phyloP scores from a whole-genome alignment of 2,797 vertebrate genomes.

The Australoheros facetus region DNA sequence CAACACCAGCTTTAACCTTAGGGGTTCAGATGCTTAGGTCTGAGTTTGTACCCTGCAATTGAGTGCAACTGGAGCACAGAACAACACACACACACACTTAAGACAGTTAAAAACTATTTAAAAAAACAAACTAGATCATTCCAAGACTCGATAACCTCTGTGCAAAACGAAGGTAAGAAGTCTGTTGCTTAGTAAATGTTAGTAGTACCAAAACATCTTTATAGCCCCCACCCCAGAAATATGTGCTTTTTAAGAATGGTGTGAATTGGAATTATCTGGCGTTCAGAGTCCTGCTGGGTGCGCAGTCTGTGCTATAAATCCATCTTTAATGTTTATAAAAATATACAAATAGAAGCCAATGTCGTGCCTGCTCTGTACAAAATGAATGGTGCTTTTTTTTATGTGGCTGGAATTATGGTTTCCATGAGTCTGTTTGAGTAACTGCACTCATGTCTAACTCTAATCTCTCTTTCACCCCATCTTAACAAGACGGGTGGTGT shows the following conservation, averaged over 20 bases:
- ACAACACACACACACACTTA: conserved; percentile 27
- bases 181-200: conserved; percentile 71
- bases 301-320: conserved; percentile 53
- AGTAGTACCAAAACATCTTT: conserved; percentile 70
- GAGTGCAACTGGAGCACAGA: conserved; percentile 50
- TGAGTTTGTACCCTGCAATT: background rate
- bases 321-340: conserved; percentile 68
- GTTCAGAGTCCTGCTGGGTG: conserved; percentile 33
- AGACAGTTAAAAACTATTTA: background rate
- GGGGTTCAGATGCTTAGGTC: background rate
- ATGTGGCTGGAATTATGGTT: conserved; percentile 32
- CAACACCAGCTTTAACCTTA: background rate
- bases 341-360: conserved; percentile 65
- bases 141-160: conserved; percentile 61
- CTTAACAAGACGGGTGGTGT: conserved; percentile 14
- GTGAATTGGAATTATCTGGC: conserved; percentile 13
- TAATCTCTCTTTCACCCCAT: conserved; percentile 12
- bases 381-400: conserved; percentile 24
- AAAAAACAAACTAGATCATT: conserved; percentile 39
- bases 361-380: conserved; percentile 46
- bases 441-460: conserved; percentile 3
- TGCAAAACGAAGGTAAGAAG: conserved; percentile 72
- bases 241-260: conserved; percentile 41
- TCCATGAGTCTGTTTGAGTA: background rate
- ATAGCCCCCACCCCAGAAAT: conserved; percentile 34